Evolutionary conservation across 2,797 vertebrate species (phyloP).

Genomic region (Xiphophorus birchmanni): DNA sequence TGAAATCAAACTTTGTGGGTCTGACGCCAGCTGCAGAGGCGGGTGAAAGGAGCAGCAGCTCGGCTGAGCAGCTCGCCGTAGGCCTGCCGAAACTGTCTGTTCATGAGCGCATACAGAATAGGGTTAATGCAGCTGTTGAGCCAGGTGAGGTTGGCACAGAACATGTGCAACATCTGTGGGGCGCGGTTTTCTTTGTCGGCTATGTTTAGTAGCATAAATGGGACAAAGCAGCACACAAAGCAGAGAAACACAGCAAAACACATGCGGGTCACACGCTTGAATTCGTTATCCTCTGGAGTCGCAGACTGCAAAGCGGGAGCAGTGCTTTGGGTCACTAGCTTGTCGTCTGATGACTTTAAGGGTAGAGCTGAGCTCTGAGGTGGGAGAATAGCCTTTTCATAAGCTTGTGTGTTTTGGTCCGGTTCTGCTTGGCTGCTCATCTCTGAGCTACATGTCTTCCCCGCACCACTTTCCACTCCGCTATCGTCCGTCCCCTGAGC

Average conservation of each 20-base stretch:
- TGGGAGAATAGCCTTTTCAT: background rate
- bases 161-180: slow-evolving; percentile 87
- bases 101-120: slow-evolving; percentile 88
- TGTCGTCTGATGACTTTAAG: slow-evolving; percentile 9
- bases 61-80: slow-evolving; percentile 78
- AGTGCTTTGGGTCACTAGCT: background rate
- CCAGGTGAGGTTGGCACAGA: slow-evolving; percentile 90
- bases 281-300: slow-evolving; percentile 80
- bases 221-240: slow-evolving; percentile 85
- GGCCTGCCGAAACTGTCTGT: slow-evolving; percentile 86
- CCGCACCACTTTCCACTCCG: slow-evolving; percentile 58
- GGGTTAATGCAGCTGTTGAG: slow-evolving; percentile 92
- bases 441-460: slow-evolving; percentile 64
- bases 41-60: slow-evolving; percentile 59
- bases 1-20: slow-evolving; percentile 2
- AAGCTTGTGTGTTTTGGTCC: slow-evolving; percentile 5
- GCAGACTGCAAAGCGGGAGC: slow-evolving; percentile 27
- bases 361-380: background rate
- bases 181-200: slow-evolving; percentile 77
- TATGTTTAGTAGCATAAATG: slow-evolving; percentile 88
- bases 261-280: slow-evolving; percentile 87
- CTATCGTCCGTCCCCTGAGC: slow-evolving; percentile 74
- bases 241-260: slow-evolving; percentile 89
- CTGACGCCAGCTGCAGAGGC: slow-evolving; percentile 30
- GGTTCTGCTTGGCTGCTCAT: slow-evolving; percentile 62